Evolutionary conservation across 2,888 invertebrate genomes (phyloP).

Genomic region (Drepanosiphum platanoidis): DNA sequence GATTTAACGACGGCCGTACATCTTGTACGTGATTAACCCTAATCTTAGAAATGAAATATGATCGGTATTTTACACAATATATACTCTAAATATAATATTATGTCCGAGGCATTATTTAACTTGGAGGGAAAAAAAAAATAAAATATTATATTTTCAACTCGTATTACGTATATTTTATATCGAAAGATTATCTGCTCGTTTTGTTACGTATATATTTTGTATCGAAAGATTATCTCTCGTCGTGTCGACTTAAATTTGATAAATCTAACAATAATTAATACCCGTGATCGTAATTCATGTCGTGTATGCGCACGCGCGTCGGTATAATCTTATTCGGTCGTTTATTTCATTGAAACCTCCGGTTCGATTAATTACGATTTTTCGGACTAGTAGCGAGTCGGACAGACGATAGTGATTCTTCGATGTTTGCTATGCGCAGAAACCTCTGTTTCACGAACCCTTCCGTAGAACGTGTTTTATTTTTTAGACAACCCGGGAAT

Average conservation of each 20-base stretch:
- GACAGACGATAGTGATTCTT: too few species aligned
- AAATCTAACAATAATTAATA: neutral
- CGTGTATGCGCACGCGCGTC: neutral
- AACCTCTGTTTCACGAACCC: too few species aligned
- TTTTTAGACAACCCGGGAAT: too few species aligned
- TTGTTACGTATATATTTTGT: too few species aligned
- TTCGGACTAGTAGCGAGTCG: too few species aligned
- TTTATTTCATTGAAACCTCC: neutral
- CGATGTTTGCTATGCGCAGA: too few species aligned
- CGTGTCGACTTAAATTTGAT: neutral
- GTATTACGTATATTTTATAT: too few species aligned
- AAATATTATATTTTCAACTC: neutral
- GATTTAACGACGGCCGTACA: constrained; percentile 39
- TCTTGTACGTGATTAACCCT: constrained; percentile 12
- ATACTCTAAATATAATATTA: neutral
- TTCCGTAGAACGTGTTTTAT: too few species aligned
- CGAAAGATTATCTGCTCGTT: neutral
- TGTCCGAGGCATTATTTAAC: neutral
- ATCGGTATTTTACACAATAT: constrained; percentile 22
- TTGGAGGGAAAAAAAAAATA: too few species aligned
- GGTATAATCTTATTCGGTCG: neutral
- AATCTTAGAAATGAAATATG: constrained; percentile 21
- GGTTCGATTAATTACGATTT: too few species aligned
- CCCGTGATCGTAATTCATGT: neutral
- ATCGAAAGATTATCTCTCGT: neutral